Percentiles rank a stretch among this genome's conserved stretches.
These are phyloP conservation scores for Morone saxatilis DNA, from an alignment of 2,113 vertebrate species.

Conservation along the genomic window DNA sequence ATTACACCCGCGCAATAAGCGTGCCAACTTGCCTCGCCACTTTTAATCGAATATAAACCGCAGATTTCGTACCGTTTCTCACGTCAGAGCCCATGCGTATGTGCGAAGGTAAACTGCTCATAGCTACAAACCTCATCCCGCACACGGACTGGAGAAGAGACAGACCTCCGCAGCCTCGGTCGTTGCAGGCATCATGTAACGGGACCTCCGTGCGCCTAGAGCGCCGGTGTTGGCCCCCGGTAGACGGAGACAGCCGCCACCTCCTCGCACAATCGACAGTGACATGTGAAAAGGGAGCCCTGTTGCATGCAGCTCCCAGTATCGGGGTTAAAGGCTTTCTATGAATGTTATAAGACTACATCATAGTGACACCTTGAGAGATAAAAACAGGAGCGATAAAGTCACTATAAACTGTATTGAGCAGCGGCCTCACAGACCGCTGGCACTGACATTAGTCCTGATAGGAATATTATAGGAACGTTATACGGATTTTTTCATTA, in stretches of 20 bases:
- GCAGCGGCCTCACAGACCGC: background rate
- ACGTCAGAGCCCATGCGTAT: background rate
- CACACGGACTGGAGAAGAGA: background rate
- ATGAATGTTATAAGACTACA: background rate
- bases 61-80: background rate
- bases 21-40: background rate
- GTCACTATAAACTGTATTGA: background rate
- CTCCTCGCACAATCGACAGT: no score
- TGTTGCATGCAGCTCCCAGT: background rate
- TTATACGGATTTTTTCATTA: background rate
- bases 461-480: background rate
- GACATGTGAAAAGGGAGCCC: background rate
- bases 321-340: background rate
- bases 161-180: background rate
- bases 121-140: background rate
- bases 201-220: conserved; percentile 2
- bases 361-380: background rate
- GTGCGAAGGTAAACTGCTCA: background rate
- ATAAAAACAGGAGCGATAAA: background rate
- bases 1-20: background rate
- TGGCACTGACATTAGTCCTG: conserved; percentile 1
- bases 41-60: background rate
- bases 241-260: conserved; percentile 9
- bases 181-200: background rate
- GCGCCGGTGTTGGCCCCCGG: conserved; percentile 3